These are phyloP conservation scores for Drosophila mimica DNA, from an alignment of 2,888 invertebrate genomes.

Conservation along the genomic window DNA sequence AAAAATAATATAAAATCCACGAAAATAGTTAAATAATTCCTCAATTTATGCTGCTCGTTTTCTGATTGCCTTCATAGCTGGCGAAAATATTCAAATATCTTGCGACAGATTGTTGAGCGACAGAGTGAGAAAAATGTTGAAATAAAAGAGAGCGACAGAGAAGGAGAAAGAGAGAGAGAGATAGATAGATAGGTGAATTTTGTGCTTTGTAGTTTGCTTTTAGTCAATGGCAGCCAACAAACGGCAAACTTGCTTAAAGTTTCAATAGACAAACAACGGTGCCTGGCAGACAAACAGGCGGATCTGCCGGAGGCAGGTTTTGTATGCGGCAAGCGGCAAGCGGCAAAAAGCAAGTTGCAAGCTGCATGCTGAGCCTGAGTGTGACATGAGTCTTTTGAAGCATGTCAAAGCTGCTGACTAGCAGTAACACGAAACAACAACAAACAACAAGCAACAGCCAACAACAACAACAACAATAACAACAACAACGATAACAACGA, in stretches of 20 bases:
- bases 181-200: constrained; percentile 16
- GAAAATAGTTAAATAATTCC: constrained; percentile 24
- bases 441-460: constrained; percentile 29
- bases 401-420: constrained; percentile 73
- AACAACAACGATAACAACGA: constrained; percentile 41
- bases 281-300: constrained; percentile 48
- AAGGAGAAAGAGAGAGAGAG: neutral
- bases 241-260: constrained; percentile 73
- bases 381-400: constrained; percentile 71
- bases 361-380: constrained; percentile 31
- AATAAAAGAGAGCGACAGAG: neutral
- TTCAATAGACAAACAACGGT: constrained; percentile 75
- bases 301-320: constrained; percentile 18
- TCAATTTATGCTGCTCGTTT: constrained; percentile 24
- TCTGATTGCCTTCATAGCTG: constrained; percentile 30
- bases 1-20: neutral
- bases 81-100: constrained; percentile 22
- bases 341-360: constrained; percentile 11
- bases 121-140: neutral
- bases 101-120: constrained; percentile 42
- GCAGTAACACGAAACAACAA: constrained; percentile 50
- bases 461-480: constrained; percentile 19
- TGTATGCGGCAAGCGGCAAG: constrained; percentile 18
- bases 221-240: constrained; percentile 39
- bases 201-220: constrained; percentile 35